A percentile compares a stretch with the other conserved stretches of the same genome.
Conservation (phyloP, 1,140 invertebrate species). For the Chionoecetes opilio region DNA sequence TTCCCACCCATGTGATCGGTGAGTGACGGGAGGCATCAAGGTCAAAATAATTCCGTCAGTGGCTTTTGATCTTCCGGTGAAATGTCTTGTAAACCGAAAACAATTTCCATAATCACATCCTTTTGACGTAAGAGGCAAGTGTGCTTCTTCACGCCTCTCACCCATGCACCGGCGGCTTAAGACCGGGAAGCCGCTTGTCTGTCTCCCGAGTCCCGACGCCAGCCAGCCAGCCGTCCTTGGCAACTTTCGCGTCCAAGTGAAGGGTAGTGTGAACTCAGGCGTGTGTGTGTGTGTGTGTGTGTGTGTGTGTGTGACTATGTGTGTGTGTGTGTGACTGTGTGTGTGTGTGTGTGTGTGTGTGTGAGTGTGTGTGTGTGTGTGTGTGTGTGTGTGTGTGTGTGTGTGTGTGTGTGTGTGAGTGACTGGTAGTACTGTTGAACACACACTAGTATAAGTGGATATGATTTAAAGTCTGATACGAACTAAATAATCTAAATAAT, state of each 20-base stretch:
- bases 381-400: neutral
- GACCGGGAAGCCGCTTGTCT: neutral
- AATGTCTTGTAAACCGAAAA: conserved; percentile 10
- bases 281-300: conserved; percentile 39
- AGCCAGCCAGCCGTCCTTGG: neutral
- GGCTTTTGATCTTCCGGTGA: neutral
- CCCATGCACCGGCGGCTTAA: neutral
- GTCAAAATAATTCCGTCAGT: conserved; percentile 5
- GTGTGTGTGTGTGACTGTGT: conserved; percentile 13
- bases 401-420: neutral
- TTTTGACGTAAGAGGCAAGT: neutral
- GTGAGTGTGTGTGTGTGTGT: neutral
- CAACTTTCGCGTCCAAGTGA: neutral
- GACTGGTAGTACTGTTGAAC: too few species aligned
- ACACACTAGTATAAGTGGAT: too few species aligned
- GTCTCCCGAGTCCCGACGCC: neutral
- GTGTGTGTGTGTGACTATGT: conserved; percentile 39
- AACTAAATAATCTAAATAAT: neutral
- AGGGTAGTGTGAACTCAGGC: neutral
- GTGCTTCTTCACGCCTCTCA: neutral
- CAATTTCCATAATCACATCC: neutral
- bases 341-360: conserved; percentile 21
- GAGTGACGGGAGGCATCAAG: neutral
- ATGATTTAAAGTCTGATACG: too few species aligned
- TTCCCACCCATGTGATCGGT: neutral